phyloP scores from a whole-genome alignment of 2,797 vertebrate genomes.

The Sebastes elongatus region DNA sequence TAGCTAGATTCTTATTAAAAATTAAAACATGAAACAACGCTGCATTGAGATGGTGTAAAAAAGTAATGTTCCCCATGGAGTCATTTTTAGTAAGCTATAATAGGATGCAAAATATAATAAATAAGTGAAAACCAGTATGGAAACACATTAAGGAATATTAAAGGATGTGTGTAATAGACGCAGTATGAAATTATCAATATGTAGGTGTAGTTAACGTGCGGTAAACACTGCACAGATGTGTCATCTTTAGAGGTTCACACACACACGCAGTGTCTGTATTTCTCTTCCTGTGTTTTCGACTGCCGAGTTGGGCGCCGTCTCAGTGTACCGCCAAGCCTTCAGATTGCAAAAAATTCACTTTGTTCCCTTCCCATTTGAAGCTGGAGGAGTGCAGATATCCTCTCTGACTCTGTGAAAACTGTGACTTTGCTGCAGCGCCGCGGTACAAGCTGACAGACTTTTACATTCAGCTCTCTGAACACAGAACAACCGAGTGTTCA shows the following conservation, averaged over 20 bases:
- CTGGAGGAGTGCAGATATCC: constrained; percentile 48
- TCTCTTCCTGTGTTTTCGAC: constrained; percentile 31
- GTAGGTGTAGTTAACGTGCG: constrained; percentile 40
- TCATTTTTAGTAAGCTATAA: constrained; percentile 37
- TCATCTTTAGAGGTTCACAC: constrained; percentile 28
- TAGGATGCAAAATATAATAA: constrained; percentile 37
- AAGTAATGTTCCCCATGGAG: constrained; percentile 38
- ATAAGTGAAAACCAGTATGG: constrained; percentile 41
- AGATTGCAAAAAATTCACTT: constrained; percentile 64
- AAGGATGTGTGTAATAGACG: constrained; percentile 25
- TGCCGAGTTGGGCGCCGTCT: constrained; percentile 38
- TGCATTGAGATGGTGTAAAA: constrained; percentile 23
- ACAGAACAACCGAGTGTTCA: constrained; percentile 50
- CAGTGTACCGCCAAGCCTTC: constrained; percentile 35
- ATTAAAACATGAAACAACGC: constrained; percentile 51
- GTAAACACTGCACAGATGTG: constrained; percentile 18
- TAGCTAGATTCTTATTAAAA: constrained; percentile 59
- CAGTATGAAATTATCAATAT: constrained; percentile 17
- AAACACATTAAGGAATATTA: constrained; percentile 41
- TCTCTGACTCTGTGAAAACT: constrained; percentile 54
- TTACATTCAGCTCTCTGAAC: constrained; percentile 55
- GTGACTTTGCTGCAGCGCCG: constrained; percentile 42
- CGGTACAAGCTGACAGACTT: constrained; percentile 52
- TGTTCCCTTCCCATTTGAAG: constrained; percentile 68
- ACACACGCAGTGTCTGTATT: constrained; percentile 19